Conservation (phyloP, 2,113 vertebrate species). For the Pogona vitticeps region DNA sequence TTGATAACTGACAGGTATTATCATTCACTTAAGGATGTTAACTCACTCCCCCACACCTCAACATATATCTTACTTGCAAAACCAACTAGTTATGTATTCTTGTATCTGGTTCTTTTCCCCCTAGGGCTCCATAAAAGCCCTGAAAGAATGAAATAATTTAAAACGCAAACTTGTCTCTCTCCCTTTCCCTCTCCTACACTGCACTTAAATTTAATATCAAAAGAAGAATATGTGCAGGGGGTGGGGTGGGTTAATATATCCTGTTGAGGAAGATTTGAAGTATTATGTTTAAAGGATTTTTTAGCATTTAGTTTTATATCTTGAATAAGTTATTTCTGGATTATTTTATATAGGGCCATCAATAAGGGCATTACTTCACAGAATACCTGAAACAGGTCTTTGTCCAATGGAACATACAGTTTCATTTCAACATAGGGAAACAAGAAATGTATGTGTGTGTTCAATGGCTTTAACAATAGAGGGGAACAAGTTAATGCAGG, state of each 20-base stretch:
- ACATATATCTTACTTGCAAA: slow-evolving; percentile 27
- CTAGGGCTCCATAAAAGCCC: slow-evolving; percentile 3
- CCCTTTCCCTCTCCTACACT: neutral
- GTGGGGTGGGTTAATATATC: neutral
- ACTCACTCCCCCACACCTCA: neutral
- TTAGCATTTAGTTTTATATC: slow-evolving; percentile 22
- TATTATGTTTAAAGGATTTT: slow-evolving; percentile 1
- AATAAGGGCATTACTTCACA: neutral
- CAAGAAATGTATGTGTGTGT: too few relatives aligned
- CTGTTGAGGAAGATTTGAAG: slow-evolving; percentile 11
- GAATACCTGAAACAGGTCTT: neutral
- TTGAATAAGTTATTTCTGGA: slow-evolving; percentile 24
- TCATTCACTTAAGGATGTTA: slow-evolving; percentile 14
- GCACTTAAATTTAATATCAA: neutral
- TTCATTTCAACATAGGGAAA: too few relatives aligned
- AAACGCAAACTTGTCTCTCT: neutral
- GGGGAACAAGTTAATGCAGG: neutral
- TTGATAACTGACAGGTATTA: slow-evolving; percentile 28
- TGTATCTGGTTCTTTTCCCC: slow-evolving; percentile 20
- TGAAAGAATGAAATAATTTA: slow-evolving; percentile 8
- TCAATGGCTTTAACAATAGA: neutral
- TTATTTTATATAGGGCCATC: neutral
- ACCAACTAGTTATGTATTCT: neutral
- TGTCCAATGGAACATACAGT: too few relatives aligned
- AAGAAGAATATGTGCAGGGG: neutral